Base-by-base conservation (phyloP, 2,113 vertebrate genomes). In the Antigone vipio region DNA sequence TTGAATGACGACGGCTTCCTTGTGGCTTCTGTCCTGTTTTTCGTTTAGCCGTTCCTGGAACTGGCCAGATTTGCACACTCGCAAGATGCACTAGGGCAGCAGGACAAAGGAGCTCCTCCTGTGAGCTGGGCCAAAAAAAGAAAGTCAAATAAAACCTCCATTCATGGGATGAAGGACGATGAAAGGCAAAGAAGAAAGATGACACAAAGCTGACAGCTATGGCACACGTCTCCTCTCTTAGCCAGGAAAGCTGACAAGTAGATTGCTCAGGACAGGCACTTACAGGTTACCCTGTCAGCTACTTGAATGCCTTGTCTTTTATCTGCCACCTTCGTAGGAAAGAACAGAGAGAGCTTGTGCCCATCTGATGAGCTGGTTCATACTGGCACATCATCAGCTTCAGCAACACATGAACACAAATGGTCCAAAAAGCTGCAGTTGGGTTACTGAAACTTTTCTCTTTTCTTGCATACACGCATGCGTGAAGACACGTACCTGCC, bases 141-240 rank as follows among this genome's bases (percentile, higher is more conserved):
- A 95, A 96, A 97, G 94, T 89, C 47, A 72, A 95, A 97, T 89
- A 98, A 97, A 97, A 97, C 95, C 97, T 94, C 96, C 96, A 97
- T 97, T 98, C 85, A 98, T 98, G 97, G 97, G 98, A 96, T 98
- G 98, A 98, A 98, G 98, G 81, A 97, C 53, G 98, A 98, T 98
- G 98, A 98, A 98, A 99, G 98, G 98, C 98, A 90, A 96, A 97
- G 96, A 97, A 96, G 97, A 94, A 97, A 95, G 98, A 98, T 98
- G 98, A 98, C 98, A 98, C 96, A 98, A 97, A 98, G 97, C 97
- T 98, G 98, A 99, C 98, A 98, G 97, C 94, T 94, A 95, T 96
- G 98, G 98, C 98, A 95, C 97, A 92, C 52, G 94, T 98, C 98
- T 98, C 98, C 96, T 98, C 96, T 95, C 96, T 58, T 81, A 97